Evolutionary conservation across 2,113 vertebrate species (phyloP), one percentile per base, ranked within the genome.

Genomic region (Xenopus laevis): DNA sequence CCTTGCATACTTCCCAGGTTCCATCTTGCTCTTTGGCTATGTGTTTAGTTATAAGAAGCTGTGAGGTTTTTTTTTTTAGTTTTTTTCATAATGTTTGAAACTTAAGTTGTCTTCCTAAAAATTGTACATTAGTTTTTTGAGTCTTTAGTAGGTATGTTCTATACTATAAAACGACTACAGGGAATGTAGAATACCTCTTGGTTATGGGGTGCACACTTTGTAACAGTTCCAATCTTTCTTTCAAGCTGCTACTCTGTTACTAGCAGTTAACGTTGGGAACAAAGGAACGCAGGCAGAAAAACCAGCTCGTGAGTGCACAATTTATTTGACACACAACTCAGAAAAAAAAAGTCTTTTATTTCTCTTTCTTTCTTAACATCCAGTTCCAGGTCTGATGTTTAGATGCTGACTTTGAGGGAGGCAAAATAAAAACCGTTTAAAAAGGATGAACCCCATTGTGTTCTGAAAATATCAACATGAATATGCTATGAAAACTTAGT

Each of bases 391-490:
- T 81, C 18, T 85, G 78, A 87, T 83, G 23, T 87, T 80, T 15
- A 84, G 86, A 80, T 84, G 84, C 82, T 86, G 82, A 86, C 81
- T 82, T 58, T 79, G 62, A 0, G 86, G 84, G 84, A 55, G 17
- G 53, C 4, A 80, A 67, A 85, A 83, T 84, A 78, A 79, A 74
- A 81, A 79, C 61, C 85, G 79, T 74, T 78, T 87, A 85, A 55
- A 84, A 85, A 84, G 85, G 86, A 87, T 82, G 84, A 83, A 79
- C 80, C 80, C 80, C 83, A 88, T 89, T 87, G 84, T 90, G 89
- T 87, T 81, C 74, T 78, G 71, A 73, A 86, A 85, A 83, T 55
- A 23, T 53, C 65, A 50, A 52, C 16, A 16, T 50, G 76, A 86
- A 84, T 44, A 83, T 87, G 85, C 91, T 90, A 87, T 86, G 84